A percentile compares a stretch with the other conserved stretches of the same genome.
phyloP scores from a whole-genome alignment of 2,888 invertebrate species.

The Crepidodera aurea region DNA sequence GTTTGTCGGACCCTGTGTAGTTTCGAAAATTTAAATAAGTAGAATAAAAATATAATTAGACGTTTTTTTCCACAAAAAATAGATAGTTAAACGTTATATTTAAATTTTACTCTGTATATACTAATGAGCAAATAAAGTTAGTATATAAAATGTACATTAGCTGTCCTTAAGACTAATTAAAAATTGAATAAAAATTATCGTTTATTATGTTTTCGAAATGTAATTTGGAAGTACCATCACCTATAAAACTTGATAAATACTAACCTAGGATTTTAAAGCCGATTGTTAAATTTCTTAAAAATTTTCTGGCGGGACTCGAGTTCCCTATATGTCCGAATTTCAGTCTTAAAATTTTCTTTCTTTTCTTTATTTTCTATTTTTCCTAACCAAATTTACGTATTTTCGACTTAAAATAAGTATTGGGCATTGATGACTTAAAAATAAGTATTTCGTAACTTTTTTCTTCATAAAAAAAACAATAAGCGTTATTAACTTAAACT shows the following conservation, averaged over 20 bases:
- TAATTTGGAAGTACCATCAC: slow-evolving; percentile 22
- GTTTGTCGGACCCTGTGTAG: no score
- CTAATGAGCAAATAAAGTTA: slow-evolving; percentile 10
- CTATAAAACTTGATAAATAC: slow-evolving; percentile 22
- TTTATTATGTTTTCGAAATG: not conserved
- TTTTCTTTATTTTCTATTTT: slow-evolving; percentile 26
- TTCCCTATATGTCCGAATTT: slow-evolving; percentile 41
- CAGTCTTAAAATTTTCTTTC: slow-evolving; percentile 38
- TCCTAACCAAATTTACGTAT: slow-evolving; percentile 28
- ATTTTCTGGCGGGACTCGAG: slow-evolving; percentile 31
- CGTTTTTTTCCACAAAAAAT: slow-evolving; percentile 1
- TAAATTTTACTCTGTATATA: slow-evolving; percentile 1
- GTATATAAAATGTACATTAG: not conserved
- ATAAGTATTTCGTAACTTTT: slow-evolving; percentile 2
- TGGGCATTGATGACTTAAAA: not conserved
- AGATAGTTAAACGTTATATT: not conserved
- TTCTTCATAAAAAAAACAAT: no score
- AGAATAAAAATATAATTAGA: not conserved
- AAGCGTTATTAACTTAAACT: no score
- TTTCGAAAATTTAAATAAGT: not conserved
- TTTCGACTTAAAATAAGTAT: slow-evolving; percentile 2
- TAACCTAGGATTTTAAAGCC: slow-evolving; percentile 37
- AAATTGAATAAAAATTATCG: not conserved
- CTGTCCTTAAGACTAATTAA: slow-evolving; percentile 5
- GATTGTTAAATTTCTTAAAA: slow-evolving; percentile 28